Conservation (phyloP, 1,140 invertebrate species). For the Doryteuthis pealeii region DNA sequence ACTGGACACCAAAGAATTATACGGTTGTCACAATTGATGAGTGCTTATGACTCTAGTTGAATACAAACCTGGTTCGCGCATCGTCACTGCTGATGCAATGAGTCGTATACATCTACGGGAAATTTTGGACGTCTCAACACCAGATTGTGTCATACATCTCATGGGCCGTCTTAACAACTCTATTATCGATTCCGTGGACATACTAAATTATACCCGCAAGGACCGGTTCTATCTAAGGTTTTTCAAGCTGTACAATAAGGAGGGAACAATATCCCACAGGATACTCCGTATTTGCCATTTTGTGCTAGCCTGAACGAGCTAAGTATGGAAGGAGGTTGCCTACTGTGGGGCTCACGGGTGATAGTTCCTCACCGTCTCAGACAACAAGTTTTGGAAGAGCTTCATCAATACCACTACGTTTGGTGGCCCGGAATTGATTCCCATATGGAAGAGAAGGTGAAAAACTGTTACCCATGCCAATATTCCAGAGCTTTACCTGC, state of each 20-base stretch:
- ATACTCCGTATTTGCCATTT: not conserved
- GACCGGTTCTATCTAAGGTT: not conserved
- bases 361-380: slow-evolving; percentile 34
- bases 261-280: no score
- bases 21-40: slow-evolving; percentile 33
- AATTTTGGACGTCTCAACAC: not conserved
- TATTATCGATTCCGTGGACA: not conserved
- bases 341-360: slow-evolving; percentile 55
- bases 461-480: slow-evolving; percentile 42
- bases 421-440: slow-evolving; percentile 63
- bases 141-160: not conserved
- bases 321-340: slow-evolving; percentile 39
- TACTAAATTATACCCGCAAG: not conserved
- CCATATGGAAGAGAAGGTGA: slow-evolving; percentile 49
- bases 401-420: slow-evolving; percentile 58
- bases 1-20: slow-evolving; percentile 30
- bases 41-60: not conserved
- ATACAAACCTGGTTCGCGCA: slow-evolving; percentile 16
- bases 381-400: slow-evolving; percentile 51
- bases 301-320: not conserved
- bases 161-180: slow-evolving; percentile 12
- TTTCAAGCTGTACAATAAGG: no score
- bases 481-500: not conserved
- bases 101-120: slow-evolving; percentile 12
- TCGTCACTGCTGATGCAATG: not conserved